Evolutionary conservation across 2,888 invertebrate species (phyloP).

Genomic region (Zootermopsis nevadensis): DNA sequence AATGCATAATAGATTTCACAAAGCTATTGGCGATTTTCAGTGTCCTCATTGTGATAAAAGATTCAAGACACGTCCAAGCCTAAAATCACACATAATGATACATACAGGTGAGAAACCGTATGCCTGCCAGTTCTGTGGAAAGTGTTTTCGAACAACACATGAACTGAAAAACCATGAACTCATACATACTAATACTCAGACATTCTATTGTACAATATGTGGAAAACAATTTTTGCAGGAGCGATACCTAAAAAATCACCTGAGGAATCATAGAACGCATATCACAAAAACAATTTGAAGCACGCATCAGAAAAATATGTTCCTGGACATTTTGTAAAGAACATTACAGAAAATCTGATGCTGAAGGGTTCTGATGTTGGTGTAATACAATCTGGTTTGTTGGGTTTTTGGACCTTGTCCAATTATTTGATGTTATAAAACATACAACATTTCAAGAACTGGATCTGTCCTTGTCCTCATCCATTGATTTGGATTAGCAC

Average conservation of each 20-base stretch:
- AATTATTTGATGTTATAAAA: no score
- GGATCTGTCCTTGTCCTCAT: no score
- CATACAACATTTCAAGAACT: no score
- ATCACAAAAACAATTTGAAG: slow-evolving; percentile 4
- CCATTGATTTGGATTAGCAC: no score
- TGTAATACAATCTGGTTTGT: no score
- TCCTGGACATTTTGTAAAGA: no score
- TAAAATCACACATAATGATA: slow-evolving; percentile 68
- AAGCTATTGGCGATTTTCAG: slow-evolving; percentile 67
- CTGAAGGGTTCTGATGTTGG: no score
- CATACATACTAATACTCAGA: slow-evolving; percentile 64
- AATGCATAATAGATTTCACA: slow-evolving; percentile 72
- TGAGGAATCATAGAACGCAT: slow-evolving; percentile 50
- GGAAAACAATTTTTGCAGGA: slow-evolving; percentile 63
- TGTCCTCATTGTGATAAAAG: slow-evolving; percentile 70
- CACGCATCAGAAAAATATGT: no score
- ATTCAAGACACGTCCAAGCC: slow-evolving; percentile 65
- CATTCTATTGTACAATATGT: slow-evolving; percentile 54
- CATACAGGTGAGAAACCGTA: slow-evolving; percentile 69
- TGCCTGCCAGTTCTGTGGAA: slow-evolving; percentile 66
- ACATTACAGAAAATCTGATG: no score
- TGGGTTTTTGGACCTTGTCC: no score
- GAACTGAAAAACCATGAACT: slow-evolving; percentile 62
- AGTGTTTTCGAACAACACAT: slow-evolving; percentile 46
- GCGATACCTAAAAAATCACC: slow-evolving; percentile 67